phyloP scores from a whole-genome alignment of 2,797 vertebrate species.

The Phyllotis vaccarum region DNA sequence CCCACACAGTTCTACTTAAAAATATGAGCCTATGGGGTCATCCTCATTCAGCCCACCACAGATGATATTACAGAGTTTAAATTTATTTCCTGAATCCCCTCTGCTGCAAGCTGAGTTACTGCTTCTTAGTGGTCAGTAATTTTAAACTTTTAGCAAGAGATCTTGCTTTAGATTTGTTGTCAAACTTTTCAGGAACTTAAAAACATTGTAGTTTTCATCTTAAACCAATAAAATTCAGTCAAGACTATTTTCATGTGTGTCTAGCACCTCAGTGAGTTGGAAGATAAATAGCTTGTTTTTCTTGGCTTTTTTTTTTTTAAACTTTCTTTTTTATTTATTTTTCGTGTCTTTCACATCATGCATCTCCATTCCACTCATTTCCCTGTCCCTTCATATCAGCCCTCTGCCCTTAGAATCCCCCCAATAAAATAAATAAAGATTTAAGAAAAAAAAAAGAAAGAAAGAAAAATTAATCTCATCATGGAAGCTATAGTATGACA shows the following conservation, averaged over 20 bases:
- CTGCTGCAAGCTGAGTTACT: background rate
- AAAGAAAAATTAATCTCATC: background rate
- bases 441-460: background rate
- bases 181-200: slow-evolving; percentile 50
- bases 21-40: background rate
- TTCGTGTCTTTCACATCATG: background rate
- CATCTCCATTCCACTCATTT: background rate
- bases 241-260: slow-evolving; percentile 58
- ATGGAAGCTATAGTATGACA: background rate
- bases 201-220: slow-evolving; percentile 32
- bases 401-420: background rate
- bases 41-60: background rate
- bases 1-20: background rate
- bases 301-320: slow-evolving; percentile 33
- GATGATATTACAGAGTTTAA: background rate
- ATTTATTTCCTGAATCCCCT: slow-evolving; percentile 35
- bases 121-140: slow-evolving; percentile 30
- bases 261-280: slow-evolving; percentile 28
- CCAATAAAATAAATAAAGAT: background rate
- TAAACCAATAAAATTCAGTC: slow-evolving; percentile 19
- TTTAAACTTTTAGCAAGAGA: slow-evolving; percentile 1
- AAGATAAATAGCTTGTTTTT: slow-evolving; percentile 31
- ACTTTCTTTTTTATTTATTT: background rate
- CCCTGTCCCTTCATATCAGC: background rate
- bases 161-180: slow-evolving; percentile 21